phyloP scores from a whole-genome alignment of 2,113 vertebrate genomes.

The Entomyzon cyanotis region DNA sequence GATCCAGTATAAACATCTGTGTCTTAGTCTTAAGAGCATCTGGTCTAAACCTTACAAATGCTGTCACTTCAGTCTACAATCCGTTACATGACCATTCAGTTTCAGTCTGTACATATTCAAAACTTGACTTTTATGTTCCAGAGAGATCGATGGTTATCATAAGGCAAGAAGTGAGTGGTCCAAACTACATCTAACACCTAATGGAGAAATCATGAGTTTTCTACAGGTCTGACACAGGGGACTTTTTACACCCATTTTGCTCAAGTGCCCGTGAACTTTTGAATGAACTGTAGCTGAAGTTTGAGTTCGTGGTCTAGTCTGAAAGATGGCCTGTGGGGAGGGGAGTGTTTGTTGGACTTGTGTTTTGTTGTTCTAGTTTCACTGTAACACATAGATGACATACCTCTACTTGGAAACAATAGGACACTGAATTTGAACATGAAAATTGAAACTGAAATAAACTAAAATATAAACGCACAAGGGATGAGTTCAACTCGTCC shows the following conservation, averaged over 20 bases:
- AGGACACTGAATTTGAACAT: background rate
- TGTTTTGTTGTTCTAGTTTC: slow-evolving; percentile 25
- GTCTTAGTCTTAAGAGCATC: background rate
- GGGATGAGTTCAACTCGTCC: background rate
- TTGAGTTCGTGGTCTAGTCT: background rate
- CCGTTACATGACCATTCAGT: accelerated
- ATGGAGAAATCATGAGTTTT: background rate
- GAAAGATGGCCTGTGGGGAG: background rate
- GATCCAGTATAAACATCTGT: background rate
- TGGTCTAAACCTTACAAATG: background rate
- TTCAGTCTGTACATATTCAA: background rate
- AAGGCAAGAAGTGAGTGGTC: background rate
- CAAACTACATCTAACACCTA: background rate
- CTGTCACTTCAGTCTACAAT: background rate
- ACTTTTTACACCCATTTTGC: background rate
- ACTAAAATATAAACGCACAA: background rate
- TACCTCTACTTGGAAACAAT: background rate
- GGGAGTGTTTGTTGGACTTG: background rate
- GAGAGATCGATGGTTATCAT: background rate
- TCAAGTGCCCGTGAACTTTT: background rate
- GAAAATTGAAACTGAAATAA: background rate
- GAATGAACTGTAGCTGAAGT: background rate
- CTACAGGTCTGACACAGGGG: background rate
- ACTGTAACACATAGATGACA: slow-evolving; percentile 5
- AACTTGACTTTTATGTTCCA: background rate